A percentile compares a stretch with the other conserved stretches of the same genome.
phyloP scores from a whole-genome alignment of 2,888 invertebrate species.

The Cryptophagus acutangulus region DNA sequence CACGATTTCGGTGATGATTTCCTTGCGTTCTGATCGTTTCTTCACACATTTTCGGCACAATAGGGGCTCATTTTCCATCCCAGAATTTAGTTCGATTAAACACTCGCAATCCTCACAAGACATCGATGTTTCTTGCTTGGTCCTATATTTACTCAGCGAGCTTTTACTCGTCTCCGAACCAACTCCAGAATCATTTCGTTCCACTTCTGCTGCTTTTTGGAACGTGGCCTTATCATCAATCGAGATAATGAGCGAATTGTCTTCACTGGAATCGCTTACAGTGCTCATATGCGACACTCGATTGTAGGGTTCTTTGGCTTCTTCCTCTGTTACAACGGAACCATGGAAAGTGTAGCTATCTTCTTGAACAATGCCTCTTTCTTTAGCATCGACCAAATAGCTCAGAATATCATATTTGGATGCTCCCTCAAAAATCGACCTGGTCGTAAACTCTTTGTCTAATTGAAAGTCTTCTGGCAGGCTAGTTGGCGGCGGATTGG shows the following conservation, averaged over 20 bases:
- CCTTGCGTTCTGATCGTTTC: slow-evolving; percentile 83
- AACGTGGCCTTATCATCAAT: slow-evolving; percentile 54
- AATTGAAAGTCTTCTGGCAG: slow-evolving; percentile 60
- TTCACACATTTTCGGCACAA: slow-evolving; percentile 86
- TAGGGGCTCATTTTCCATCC: slow-evolving; percentile 70
- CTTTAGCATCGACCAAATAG: slow-evolving; percentile 82
- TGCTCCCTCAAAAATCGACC: slow-evolving; percentile 74
- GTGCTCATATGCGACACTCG: slow-evolving; percentile 73
- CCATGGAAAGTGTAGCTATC: slow-evolving; percentile 64
- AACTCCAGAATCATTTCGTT: slow-evolving; percentile 88
- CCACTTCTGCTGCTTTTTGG: slow-evolving; percentile 70
- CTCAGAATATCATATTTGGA: slow-evolving; percentile 87
- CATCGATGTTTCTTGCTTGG: slow-evolving; percentile 53
- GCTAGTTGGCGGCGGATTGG: slow-evolving; percentile 71
- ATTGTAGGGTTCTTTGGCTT: slow-evolving; percentile 61
- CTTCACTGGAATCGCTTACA: slow-evolving; percentile 82
- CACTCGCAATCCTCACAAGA: slow-evolving; percentile 83
- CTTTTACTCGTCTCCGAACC: slow-evolving; percentile 89
- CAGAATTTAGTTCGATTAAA: slow-evolving; percentile 64
- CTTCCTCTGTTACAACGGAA: slow-evolving; percentile 45
- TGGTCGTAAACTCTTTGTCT: slow-evolving; percentile 64
- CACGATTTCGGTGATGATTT: slow-evolving; percentile 91
- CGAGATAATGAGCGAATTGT: slow-evolving; percentile 65
- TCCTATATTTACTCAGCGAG: slow-evolving; percentile 68
- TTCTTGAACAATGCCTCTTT: slow-evolving; percentile 65